Evolutionary conservation across 2,797 vertebrate species (phyloP).

Genomic region (Muraenolepis orangiensis): DNA sequence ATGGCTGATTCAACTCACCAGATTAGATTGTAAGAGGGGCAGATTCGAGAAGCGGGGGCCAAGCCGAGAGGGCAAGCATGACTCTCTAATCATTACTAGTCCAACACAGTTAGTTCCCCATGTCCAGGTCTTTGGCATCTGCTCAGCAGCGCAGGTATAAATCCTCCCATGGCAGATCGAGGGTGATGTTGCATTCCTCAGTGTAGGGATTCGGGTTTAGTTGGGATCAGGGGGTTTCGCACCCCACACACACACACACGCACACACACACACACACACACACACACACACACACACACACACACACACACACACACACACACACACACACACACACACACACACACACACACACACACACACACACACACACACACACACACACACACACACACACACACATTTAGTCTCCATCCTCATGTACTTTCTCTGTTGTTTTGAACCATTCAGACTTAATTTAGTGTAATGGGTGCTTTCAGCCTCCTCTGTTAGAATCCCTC

Average conservation of each 20-base stretch:
- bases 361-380: background rate
- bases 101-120: background rate
- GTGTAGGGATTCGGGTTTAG: constrained; percentile 39
- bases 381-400: background rate
- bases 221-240: constrained; percentile 29
- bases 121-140: constrained; percentile 33
- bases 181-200: constrained; percentile 49
- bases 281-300: background rate
- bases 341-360: background rate
- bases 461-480: constrained; percentile 54
- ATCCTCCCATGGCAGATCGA: constrained; percentile 44
- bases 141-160: constrained; percentile 37
- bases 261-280: background rate
- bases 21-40: background rate
- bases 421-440: constrained; percentile 41
- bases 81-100: background rate
- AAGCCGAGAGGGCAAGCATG: background rate
- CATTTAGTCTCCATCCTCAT: constrained; percentile 4
- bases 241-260: background rate
- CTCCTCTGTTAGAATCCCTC: constrained; percentile 38
- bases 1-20: background rate
- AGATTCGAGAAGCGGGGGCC: background rate
- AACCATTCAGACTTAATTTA: constrained; percentile 48
- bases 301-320: too few relatives aligned
- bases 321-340: too few relatives aligned